Conservation (phyloP, 2,797 vertebrate species). For the Hippocampus kuda region DNA sequence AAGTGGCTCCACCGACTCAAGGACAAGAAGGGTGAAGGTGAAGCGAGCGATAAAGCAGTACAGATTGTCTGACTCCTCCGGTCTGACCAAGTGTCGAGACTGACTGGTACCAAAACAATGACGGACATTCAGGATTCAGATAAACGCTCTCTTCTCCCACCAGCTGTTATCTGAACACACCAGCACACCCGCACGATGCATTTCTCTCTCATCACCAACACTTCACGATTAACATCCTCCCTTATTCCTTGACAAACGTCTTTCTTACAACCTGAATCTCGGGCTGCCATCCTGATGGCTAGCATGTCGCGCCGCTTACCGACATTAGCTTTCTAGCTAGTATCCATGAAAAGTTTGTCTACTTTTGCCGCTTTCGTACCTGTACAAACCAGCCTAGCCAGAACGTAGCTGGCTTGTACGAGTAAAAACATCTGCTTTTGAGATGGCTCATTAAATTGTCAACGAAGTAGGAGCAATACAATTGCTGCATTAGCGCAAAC, state of each 20-base stretch:
- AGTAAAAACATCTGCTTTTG: neutral
- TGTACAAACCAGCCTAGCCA: neutral
- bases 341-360: neutral
- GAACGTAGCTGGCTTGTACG: neutral
- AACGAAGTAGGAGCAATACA: too few relatives aligned
- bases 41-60: neutral
- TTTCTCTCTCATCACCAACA: slow-evolving; percentile 16
- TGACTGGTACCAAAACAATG: slow-evolving; percentile 41
- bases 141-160: slow-evolving; percentile 18
- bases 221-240: slow-evolving; percentile 11
- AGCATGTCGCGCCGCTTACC: neutral
- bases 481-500: too few relatives aligned
- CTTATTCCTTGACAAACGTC: slow-evolving; percentile 24
- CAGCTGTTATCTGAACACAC: slow-evolving; percentile 27
- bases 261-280: neutral
- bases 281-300: too few relatives aligned
- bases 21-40: neutral
- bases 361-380: neutral
- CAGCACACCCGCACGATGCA: neutral
- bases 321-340: neutral
- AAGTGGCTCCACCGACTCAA: neutral
- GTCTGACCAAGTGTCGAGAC: slow-evolving; percentile 25
- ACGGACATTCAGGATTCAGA: slow-evolving; percentile 39
- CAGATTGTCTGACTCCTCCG: slow-evolving; percentile 18
- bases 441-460: neutral